Percentiles rank a stretch among this genome's conserved stretches.
Evolutionary conservation across 1,140 invertebrate species (phyloP).

Genomic region (Lamellibrachia luymesi): DNA sequence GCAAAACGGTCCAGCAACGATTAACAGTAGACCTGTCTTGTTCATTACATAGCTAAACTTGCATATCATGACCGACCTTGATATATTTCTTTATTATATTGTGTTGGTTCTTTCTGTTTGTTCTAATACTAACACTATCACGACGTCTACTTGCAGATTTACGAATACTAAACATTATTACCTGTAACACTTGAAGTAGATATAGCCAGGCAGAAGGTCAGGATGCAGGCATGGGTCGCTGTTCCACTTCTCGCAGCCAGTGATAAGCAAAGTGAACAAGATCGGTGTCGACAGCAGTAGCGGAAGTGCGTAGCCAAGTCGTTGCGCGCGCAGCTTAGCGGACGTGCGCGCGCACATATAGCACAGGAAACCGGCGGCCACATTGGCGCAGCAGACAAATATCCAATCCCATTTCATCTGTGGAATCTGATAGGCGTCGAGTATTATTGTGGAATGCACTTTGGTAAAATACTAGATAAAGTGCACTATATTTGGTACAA

Average conservation of each 20-base stretch:
- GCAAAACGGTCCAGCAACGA: background rate
- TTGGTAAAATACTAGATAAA: no score
- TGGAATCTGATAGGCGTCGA: slow-evolving; percentile 29
- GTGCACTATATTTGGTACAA: no score
- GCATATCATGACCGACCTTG: background rate
- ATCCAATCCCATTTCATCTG: slow-evolving; percentile 27
- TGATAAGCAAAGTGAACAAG: slow-evolving; percentile 42
- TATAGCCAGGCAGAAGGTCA: background rate
- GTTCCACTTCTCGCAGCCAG: slow-evolving; percentile 39
- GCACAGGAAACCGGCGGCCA: slow-evolving; percentile 44
- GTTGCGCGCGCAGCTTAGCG: slow-evolving; percentile 50
- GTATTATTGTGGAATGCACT: background rate
- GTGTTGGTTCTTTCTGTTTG: background rate
- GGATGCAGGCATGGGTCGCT: background rate
- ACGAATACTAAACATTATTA: background rate
- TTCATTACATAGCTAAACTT: background rate
- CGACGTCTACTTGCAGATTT: background rate
- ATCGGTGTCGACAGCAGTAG: slow-evolving; percentile 31
- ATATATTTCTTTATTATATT: background rate
- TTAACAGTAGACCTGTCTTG: background rate
- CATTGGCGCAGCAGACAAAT: slow-evolving; percentile 44
- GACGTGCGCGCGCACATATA: slow-evolving; percentile 51
- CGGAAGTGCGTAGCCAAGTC: slow-evolving; percentile 41
- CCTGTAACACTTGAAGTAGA: slow-evolving; percentile 6
- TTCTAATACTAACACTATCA: background rate